Percentiles rank a stretch among this genome's conserved stretches.
These are phyloP conservation scores for Cabera pusaria DNA, from an alignment of 2,888 invertebrate species.

Conservation along the genomic window DNA sequence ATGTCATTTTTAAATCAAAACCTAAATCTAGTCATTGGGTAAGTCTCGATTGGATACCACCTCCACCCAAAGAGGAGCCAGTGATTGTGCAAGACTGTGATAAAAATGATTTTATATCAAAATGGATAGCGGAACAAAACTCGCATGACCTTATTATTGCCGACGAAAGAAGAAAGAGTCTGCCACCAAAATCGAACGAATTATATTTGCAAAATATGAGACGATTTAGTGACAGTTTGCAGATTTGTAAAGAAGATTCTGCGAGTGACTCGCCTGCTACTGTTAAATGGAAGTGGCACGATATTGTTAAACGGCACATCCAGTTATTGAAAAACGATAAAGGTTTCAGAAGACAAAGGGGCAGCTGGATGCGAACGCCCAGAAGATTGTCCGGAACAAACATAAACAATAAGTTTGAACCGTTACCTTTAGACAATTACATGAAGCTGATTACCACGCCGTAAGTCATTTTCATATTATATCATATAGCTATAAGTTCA, in stretches of 20 bases:
- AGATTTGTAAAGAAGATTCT: constrained; percentile 80
- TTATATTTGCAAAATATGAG: constrained; percentile 77
- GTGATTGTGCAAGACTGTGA: constrained; percentile 78
- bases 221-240: constrained; percentile 76
- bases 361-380: constrained; percentile 76
- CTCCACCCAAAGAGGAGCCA: constrained; percentile 77
- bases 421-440: constrained; percentile 64
- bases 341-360: constrained; percentile 73
- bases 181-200: constrained; percentile 79
- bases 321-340: constrained; percentile 75
- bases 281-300: constrained; percentile 80
- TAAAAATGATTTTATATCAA: constrained; percentile 80
- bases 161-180: constrained; percentile 75
- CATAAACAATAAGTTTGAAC: constrained; percentile 56
- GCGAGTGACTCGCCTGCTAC: constrained; percentile 79
- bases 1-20: constrained; percentile 82
- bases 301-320: constrained; percentile 77
- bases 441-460: constrained; percentile 76
- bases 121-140: constrained; percentile 81
- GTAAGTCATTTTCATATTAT: constrained; percentile 58
- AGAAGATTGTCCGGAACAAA: constrained; percentile 68
- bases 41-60: constrained; percentile 81
- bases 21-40: constrained; percentile 84
- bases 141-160: constrained; percentile 69
- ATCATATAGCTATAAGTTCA: too few species aligned